Percentiles rank a stretch among this genome's conserved stretches.
Conservation (phyloP, 2,113 vertebrate species). For the Corythornis vintsioides region DNA sequence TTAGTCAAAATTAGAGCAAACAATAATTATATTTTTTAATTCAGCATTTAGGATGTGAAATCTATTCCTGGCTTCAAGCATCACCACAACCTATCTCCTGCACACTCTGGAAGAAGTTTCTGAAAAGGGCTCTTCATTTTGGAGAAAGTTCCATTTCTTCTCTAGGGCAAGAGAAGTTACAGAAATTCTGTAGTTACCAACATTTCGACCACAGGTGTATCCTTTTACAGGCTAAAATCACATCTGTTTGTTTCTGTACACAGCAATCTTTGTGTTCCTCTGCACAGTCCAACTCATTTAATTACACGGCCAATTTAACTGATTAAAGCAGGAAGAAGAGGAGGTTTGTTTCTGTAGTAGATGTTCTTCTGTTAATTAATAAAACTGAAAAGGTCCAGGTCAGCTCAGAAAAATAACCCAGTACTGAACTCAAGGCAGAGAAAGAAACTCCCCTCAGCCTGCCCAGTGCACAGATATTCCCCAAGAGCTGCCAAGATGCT, state of each 20-base stretch:
- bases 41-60: neutral
- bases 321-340: slow-evolving; percentile 17
- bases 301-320: slow-evolving; percentile 43
- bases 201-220: neutral
- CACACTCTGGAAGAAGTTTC: neutral
- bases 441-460: neutral
- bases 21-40: neutral
- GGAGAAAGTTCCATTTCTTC: neutral
- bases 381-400: neutral
- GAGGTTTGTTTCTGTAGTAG: neutral
- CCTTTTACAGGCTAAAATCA: neutral
- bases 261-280: neutral
- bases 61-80: neutral
- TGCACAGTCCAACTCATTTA: neutral
- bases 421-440: neutral
- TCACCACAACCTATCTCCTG: neutral
- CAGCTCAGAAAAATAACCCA: neutral
- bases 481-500: accelerated
- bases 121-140: neutral
- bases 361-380: neutral
- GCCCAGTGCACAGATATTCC: neutral
- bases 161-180: neutral
- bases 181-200: neutral
- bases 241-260: neutral
- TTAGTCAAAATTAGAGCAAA: slow-evolving; percentile 48